A percentile compares a stretch with the other conserved stretches of the same genome.
Conservation (phyloP, 2,797 vertebrate species). For the Kryptopterus vitreolus region DNA sequence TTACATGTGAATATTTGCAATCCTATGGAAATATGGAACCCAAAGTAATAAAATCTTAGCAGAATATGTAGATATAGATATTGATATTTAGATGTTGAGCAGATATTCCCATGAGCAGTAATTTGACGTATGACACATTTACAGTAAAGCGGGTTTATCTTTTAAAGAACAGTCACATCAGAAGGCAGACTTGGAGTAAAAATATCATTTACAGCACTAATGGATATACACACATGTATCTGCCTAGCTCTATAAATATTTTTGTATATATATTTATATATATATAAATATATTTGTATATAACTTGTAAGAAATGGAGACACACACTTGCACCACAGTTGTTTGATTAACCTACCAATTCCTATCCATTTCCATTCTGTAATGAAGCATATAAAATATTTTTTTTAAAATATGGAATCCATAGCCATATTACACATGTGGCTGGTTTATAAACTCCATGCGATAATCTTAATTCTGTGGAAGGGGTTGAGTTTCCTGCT, state of each 20-base stretch:
- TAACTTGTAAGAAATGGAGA: neutral
- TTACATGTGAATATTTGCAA: neutral
- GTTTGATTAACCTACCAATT: neutral
- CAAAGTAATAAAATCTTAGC: neutral
- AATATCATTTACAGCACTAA: neutral
- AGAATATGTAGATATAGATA: too few species aligned
- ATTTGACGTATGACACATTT: neutral
- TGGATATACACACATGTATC: too few species aligned
- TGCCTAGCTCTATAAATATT: too few species aligned
- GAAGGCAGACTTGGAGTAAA: neutral
- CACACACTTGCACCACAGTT: neutral
- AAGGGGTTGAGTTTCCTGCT: conserved; percentile 20
- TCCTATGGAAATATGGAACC: neutral
- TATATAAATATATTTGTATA: neutral
- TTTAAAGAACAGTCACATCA: neutral
- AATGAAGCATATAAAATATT: neutral
- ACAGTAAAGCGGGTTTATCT: neutral
- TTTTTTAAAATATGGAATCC: conserved; percentile 3
- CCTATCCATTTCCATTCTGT: neutral
- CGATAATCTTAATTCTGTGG: conserved; percentile 9
- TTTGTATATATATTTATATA: neutral
- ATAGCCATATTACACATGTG: conserved; percentile 4
- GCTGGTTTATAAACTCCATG: conserved; percentile 12
- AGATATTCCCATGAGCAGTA: neutral
- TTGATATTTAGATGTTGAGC: neutral